Evolutionary conservation across 2,797 vertebrate genomes (phyloP).

Genomic region (Echiichthys vipera): DNA sequence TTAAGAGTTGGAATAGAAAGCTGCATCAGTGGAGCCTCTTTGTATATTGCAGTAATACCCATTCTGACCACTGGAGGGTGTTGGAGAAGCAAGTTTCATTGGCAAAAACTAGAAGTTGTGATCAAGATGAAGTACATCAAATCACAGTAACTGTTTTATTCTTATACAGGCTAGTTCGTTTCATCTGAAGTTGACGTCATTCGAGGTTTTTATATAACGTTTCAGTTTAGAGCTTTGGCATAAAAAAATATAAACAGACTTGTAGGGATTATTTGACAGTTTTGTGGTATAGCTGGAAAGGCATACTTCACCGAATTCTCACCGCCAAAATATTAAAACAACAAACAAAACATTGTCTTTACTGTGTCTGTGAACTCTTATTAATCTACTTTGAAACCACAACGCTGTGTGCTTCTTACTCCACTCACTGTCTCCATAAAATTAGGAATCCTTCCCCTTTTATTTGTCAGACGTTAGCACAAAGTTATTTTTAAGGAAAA

Average conservation of each 20-base stretch:
- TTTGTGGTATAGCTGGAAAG: background rate
- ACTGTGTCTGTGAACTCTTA: background rate
- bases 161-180: background rate
- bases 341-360: background rate
- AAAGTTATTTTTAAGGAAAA: background rate
- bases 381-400: background rate
- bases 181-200: background rate
- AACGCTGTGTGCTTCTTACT: too few species aligned
- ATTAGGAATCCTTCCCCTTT: background rate
- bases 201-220: background rate
- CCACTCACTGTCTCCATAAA: background rate
- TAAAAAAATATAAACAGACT: background rate
- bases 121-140: background rate
- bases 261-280: background rate
- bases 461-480: background rate
- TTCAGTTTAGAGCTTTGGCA: background rate
- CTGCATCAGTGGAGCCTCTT: background rate
- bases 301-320: background rate
- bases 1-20: background rate
- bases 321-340: background rate
- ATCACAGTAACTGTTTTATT: background rate
- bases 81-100: background rate
- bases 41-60: background rate
- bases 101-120: background rate
- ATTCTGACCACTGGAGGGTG: conserved; percentile 51